Evolutionary conservation across 2,113 vertebrate species (phyloP).

Genomic region (Cygnus atratus): DNA sequence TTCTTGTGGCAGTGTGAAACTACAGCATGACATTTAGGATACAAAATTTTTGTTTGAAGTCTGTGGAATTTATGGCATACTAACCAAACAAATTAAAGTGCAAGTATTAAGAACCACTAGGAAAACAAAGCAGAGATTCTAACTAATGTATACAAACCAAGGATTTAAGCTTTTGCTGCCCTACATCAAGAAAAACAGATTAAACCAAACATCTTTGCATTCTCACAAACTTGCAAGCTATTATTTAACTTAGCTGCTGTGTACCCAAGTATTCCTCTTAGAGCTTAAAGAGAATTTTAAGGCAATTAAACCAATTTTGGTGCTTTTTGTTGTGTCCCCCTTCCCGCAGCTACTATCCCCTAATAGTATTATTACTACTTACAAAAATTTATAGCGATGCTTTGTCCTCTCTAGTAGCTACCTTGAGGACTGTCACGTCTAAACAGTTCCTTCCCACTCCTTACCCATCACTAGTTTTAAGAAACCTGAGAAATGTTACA

Average conservation of each 20-base stretch:
- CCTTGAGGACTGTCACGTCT: rapidly evolving
- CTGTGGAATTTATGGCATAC: not conserved
- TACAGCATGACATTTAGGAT: rapidly evolving
- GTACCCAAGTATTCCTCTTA: not conserved
- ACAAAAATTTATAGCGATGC: not conserved
- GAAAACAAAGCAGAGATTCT: not conserved
- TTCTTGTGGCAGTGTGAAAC: not conserved
- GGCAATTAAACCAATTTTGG: not conserved
- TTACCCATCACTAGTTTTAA: not conserved
- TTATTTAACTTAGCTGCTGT: not conserved
- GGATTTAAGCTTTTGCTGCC: not conserved
- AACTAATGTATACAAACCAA: not conserved
- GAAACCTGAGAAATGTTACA: not conserved
- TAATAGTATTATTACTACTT: not conserved
- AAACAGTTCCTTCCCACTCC: not conserved
- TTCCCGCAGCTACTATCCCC: not conserved
- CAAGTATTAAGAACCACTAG: not conserved
- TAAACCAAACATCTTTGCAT: not conserved
- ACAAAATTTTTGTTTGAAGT: rapidly evolving
- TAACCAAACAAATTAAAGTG: not conserved
- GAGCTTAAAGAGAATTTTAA: not conserved
- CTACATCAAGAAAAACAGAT: not conserved
- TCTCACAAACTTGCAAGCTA: not conserved
- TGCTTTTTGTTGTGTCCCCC: too few species aligned
- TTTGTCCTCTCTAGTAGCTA: not conserved